A percentile compares a stretch with the other conserved stretches of the same genome.
Evolutionary conservation across 2,888 invertebrate species (phyloP).

Genomic region (Idaea biselata): DNA sequence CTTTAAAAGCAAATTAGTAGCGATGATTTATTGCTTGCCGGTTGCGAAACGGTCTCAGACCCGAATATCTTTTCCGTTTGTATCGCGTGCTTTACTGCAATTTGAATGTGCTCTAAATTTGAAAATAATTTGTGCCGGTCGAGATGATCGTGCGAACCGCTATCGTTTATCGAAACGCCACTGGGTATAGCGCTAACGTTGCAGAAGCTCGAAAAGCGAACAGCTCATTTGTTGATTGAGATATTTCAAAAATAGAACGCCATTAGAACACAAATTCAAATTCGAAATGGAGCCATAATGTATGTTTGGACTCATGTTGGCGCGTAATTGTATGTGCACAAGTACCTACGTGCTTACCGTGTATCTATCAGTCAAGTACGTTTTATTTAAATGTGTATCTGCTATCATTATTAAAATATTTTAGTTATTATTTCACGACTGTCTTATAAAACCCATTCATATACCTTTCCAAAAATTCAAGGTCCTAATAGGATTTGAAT

Average conservation of each 20-base stretch:
- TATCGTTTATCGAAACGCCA: conserved; percentile 39
- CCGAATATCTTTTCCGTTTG: conserved; percentile 66
- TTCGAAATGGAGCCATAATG: not conserved
- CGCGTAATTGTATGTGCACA: no score
- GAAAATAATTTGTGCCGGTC: conserved; percentile 72
- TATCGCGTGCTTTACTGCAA: conserved; percentile 75
- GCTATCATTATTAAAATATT: no score
- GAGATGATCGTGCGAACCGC: conserved; percentile 48
- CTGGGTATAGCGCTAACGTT: conserved; percentile 41
- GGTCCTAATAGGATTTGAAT: no score
- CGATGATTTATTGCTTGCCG: conserved; percentile 73
- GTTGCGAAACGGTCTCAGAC: conserved; percentile 60
- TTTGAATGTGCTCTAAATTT: conserved; percentile 77
- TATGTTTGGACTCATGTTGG: no score
- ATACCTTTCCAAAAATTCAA: no score
- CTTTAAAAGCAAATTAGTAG: conserved; percentile 80
- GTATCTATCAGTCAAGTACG: no score
- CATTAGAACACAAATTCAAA: not conserved
- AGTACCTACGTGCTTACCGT: no score
- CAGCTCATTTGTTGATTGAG: conserved; percentile 3
- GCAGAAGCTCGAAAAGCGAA: not conserved
- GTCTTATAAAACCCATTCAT: no score
- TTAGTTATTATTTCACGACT: no score
- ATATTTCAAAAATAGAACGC: not conserved
- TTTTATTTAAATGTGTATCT: no score